phyloP scores from a whole-genome alignment of 2,888 invertebrate genomes.

The Spodoptera exigua region DNA sequence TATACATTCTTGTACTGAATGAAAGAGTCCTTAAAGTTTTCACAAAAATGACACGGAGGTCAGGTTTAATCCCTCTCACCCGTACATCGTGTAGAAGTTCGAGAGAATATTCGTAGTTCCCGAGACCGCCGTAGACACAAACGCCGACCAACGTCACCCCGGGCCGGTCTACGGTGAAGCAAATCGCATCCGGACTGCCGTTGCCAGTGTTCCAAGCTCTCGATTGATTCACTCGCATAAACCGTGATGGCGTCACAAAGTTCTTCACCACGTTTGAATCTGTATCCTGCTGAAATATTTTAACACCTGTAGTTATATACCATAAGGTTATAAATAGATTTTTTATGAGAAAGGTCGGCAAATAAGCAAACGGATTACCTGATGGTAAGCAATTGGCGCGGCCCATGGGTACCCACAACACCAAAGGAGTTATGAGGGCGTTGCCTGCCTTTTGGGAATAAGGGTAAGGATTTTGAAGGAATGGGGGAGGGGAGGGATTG shows the following conservation, averaged over 20 bases:
- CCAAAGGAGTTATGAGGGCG: no score
- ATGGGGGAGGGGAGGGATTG: no score
- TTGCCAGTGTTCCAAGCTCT: slow-evolving; percentile 99
- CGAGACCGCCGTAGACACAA: slow-evolving; percentile 96
- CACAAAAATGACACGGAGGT: no score
- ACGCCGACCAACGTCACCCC: slow-evolving; percentile 97
- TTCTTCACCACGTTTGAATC: slow-evolving; percentile 92
- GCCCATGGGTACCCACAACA: no score
- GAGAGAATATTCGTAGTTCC: slow-evolving; percentile 96
- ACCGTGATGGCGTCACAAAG: slow-evolving; percentile 96
- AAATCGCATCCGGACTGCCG: slow-evolving; percentile 98
- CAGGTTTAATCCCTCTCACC: slow-evolving; percentile 55
- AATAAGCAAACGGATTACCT: no score
- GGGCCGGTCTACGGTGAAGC: slow-evolving; percentile 96
- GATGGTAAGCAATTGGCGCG: no score
- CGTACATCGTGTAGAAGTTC: slow-evolving; percentile 93
- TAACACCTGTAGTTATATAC: no score
- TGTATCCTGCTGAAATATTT: slow-evolving; percentile 90
- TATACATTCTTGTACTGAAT: no score
- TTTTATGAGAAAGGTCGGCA: no score
- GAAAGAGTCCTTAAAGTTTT: no score
- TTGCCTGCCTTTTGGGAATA: no score
- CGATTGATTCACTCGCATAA: slow-evolving; percentile 96
- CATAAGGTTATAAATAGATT: background rate
- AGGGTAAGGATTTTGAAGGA: no score